Percentiles rank a stretch among this genome's conserved stretches.
These are phyloP conservation scores for Tenthredo scrophulariae DNA, from an alignment of 2,888 invertebrate species.

Conservation along the genomic window DNA sequence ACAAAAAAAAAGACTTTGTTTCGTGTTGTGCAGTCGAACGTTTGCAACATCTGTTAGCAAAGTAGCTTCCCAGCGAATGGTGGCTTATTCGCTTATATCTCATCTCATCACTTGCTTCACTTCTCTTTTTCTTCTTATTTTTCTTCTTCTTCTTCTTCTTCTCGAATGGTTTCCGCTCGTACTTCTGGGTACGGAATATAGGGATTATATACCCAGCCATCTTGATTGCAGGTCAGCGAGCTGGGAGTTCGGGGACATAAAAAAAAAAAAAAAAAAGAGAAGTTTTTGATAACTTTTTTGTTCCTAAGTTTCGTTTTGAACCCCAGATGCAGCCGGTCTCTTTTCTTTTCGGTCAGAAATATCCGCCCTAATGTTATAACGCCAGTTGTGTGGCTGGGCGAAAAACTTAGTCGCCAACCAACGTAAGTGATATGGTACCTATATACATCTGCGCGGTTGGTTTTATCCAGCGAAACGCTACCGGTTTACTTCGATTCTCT, in stretches of 20 bases:
- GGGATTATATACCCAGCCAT: neutral
- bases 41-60: constrained; percentile 26
- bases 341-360: neutral
- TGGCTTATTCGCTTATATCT: constrained; percentile 2
- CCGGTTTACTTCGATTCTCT: no score
- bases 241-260: neutral
- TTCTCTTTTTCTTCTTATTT: constrained; percentile 53
- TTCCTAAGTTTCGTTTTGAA: neutral
- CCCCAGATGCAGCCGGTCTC: neutral
- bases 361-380: neutral
- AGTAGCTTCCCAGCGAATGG: neutral
- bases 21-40: neutral
- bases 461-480: no score
- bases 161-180: constrained; percentile 18
- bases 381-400: neutral
- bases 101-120: constrained; percentile 9
- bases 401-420: neutral
- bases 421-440: no score
- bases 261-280: neutral
- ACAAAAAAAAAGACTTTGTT: constrained; percentile 26
- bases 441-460: neutral
- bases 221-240: constrained; percentile 7
- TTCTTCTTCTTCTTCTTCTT: constrained; percentile 48
- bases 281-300: constrained; percentile 21
- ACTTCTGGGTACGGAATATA: neutral